These are phyloP conservation scores for Morinoia aosen DNA, from an alignment of 2,888 invertebrate genomes.

Conservation along the genomic window DNA sequence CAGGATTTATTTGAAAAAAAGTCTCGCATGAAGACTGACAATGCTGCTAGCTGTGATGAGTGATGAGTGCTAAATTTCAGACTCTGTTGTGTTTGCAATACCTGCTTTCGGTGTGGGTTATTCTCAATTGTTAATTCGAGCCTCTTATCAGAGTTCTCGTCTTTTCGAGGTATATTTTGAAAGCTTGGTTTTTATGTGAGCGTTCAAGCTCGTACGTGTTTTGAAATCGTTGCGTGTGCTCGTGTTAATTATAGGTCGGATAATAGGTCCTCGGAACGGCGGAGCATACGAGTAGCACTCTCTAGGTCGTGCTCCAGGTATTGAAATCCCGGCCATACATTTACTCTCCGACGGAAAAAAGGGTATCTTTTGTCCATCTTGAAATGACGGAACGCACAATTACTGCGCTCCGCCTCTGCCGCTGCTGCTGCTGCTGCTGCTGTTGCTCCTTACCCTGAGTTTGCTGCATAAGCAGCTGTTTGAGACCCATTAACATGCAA, in stretches of 20 bases:
- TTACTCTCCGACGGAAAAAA: not conserved
- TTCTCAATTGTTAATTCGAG: not conserved
- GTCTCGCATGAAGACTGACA: not conserved
- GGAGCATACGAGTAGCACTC: not conserved
- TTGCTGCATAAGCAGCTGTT: not conserved
- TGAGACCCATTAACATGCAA: not conserved
- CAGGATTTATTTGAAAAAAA: not conserved
- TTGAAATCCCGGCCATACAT: not conserved
- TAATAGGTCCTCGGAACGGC: not conserved
- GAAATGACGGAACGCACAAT: not conserved
- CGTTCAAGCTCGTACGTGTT: not conserved
- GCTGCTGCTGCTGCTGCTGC: not conserved
- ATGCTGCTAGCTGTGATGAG: not conserved
- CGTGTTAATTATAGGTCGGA: not conserved
- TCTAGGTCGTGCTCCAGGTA: not conserved
- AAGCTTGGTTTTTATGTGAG: not conserved
- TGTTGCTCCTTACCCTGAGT: not conserved
- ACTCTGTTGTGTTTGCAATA: not conserved
- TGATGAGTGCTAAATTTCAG: not conserved
- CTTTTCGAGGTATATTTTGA: not conserved
- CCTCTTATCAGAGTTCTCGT: not conserved
- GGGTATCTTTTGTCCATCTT: too few relatives aligned
- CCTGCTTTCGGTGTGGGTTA: not conserved
- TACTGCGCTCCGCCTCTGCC: not conserved
- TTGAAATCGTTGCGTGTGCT: not conserved